Evolutionary conservation across 30 jellyfish, hydroid and myxozoan species (phyloP).

Genomic region (Turritopsis dohrnii): DNA sequence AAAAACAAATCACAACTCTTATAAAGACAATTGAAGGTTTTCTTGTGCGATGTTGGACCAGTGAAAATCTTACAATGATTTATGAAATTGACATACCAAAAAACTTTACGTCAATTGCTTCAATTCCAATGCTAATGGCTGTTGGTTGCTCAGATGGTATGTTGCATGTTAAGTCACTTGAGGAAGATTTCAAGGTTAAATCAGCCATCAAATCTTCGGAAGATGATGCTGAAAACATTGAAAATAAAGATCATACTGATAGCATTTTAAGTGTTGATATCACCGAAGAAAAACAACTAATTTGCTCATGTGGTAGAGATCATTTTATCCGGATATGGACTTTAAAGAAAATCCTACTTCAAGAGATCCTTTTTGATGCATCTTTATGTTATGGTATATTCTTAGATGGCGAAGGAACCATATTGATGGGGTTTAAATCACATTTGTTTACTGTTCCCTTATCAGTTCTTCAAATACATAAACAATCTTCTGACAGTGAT

Average conservation of each 20-base stretch:
- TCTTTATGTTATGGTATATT: slow-evolving; percentile 5
- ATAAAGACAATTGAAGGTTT: slow-evolving; percentile 9
- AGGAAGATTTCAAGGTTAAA: background rate
- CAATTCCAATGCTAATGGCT: background rate
- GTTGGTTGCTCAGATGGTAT: slow-evolving; percentile 9
- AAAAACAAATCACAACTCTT: background rate
- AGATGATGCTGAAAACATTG: background rate
- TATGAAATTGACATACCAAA: background rate
- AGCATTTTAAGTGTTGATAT: slow-evolving; percentile 6
- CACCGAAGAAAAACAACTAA: background rate
- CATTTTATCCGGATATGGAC: slow-evolving; percentile 20
- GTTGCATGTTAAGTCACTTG: background rate
- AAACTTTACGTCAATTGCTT: background rate
- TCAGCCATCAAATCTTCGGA: background rate
- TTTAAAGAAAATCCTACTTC: background rate
- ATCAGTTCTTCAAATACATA: background rate
- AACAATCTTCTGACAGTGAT: background rate
- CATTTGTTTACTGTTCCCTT: background rate
- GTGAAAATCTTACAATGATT: background rate
- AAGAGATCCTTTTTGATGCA: background rate
- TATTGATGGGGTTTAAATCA: slow-evolving; percentile 8
- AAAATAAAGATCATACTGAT: slow-evolving; percentile 3
- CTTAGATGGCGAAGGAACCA: background rate
- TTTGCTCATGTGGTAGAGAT: slow-evolving; percentile 14
- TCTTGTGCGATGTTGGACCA: background rate